A percentile compares a stretch with the other conserved stretches of the same genome.
Evolutionary conservation across 2,797 vertebrate genomes (phyloP).

Genomic region (Leptodactylus fallax): DNA sequence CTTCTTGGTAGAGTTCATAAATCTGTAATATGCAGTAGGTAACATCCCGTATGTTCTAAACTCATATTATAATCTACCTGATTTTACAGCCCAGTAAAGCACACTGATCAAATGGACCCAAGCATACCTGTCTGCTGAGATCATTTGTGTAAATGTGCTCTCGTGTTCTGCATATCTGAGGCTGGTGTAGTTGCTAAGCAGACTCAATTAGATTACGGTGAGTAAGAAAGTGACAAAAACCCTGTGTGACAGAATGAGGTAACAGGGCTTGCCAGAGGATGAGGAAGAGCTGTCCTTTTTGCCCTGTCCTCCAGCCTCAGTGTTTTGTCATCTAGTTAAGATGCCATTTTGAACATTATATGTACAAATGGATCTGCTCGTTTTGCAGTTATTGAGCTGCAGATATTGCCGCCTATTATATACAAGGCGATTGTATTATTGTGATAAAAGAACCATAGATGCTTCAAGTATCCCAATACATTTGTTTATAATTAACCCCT

Average conservation of each 20-base stretch:
- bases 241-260: conserved; percentile 56
- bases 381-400: background rate
- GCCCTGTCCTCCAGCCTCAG: background rate
- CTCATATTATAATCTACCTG: background rate
- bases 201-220: conserved; percentile 49
- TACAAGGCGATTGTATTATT: background rate
- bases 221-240: conserved; percentile 53
- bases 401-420: background rate
- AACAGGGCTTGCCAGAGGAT: conserved; percentile 28
- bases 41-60: background rate
- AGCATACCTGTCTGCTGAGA: background rate
- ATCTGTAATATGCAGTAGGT: conserved; percentile 5
- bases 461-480: background rate
- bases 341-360: background rate
- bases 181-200: conserved; percentile 42
- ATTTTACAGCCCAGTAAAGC: conserved; percentile 12
- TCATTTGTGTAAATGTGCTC: conserved; percentile 29
- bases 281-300: background rate
- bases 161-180: conserved; percentile 15
- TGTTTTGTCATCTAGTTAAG: background rate
- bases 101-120: background rate
- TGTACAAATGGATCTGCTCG: background rate
- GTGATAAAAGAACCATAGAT: background rate
- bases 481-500: too few relatives aligned
- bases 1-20: background rate